Percentiles rank a stretch among this genome's conserved stretches.
phyloP scores from a whole-genome alignment of 2,888 invertebrate species.

The Phengaris alcon region DNA sequence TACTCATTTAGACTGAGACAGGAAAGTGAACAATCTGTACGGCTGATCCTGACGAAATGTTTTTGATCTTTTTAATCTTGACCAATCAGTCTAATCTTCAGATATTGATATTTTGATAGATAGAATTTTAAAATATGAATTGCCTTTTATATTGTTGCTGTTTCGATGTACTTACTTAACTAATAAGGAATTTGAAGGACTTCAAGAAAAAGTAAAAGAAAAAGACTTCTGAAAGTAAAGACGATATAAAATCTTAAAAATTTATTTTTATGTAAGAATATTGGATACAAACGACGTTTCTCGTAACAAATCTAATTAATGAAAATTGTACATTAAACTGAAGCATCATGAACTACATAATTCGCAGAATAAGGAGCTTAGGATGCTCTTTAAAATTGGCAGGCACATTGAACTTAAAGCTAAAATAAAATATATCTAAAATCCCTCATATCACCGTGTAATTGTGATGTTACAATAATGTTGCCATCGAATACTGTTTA shows the following conservation, averaged over 20 bases:
- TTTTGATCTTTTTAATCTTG: no score
- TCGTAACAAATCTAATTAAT: constrained; percentile 74
- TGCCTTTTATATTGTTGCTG: no score
- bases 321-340: constrained; percentile 68
- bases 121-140: no score
- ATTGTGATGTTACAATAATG: constrained; percentile 62
- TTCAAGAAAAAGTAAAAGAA: no score
- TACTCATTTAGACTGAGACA: no score
- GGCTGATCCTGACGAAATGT: no score
- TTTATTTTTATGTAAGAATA: constrained; percentile 73
- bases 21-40: no score
- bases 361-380: constrained; percentile 45
- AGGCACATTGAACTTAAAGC: constrained; percentile 67
- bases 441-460: constrained; percentile 57
- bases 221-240: constrained; percentile 24
- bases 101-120: no score
- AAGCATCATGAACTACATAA: constrained; percentile 50
- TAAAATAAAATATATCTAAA: constrained; percentile 57
- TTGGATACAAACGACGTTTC: constrained; percentile 70
- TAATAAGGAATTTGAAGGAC: background rate
- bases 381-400: constrained; percentile 48
- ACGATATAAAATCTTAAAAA: constrained; percentile 46
- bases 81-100: no score
- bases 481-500: constrained; percentile 39
- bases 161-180: background rate